phyloP scores from a whole-genome alignment of 2,888 invertebrate species.

The Cephus pulcher region DNA sequence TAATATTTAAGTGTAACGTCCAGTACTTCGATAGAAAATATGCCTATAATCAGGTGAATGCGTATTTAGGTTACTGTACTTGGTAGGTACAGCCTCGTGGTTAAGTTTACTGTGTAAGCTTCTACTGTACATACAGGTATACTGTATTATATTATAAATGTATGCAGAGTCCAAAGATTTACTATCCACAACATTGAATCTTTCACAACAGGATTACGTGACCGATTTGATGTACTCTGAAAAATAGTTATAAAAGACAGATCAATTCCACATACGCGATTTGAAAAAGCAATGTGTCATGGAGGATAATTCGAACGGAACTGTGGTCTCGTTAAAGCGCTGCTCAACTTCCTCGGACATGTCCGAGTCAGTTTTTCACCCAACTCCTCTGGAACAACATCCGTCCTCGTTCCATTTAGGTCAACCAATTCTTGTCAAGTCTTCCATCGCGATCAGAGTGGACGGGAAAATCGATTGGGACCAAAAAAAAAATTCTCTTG shows the following conservation, averaged over 20 bases:
- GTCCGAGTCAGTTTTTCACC: not conserved
- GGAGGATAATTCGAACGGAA: not conserved
- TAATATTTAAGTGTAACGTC: not conserved
- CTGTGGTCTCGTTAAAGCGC: not conserved
- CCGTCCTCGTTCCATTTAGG: not conserved
- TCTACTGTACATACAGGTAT: not conserved
- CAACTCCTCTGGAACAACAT: not conserved
- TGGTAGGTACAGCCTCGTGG: not conserved
- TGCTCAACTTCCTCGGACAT: not conserved
- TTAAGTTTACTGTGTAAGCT: not conserved
- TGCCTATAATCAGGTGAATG: not conserved
- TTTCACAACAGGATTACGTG: not conserved
- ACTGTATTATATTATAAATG: not conserved
- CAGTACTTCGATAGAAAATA: not conserved
- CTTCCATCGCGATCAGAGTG: not conserved
- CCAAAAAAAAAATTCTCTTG: not conserved
- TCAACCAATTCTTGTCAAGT: not conserved
- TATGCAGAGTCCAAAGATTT: not conserved
- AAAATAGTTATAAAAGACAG: conserved; percentile 9
- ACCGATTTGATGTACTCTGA: conserved; percentile 16
- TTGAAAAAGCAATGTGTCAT: not conserved
- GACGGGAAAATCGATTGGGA: not conserved
- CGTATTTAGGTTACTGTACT: not conserved
- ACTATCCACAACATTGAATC: not conserved
- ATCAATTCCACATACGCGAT: not conserved